Percentiles rank a stretch among this genome's conserved stretches.
Evolutionary conservation across 2,888 invertebrate species (phyloP).

Genomic region (Drymonia ruficornis): DNA sequence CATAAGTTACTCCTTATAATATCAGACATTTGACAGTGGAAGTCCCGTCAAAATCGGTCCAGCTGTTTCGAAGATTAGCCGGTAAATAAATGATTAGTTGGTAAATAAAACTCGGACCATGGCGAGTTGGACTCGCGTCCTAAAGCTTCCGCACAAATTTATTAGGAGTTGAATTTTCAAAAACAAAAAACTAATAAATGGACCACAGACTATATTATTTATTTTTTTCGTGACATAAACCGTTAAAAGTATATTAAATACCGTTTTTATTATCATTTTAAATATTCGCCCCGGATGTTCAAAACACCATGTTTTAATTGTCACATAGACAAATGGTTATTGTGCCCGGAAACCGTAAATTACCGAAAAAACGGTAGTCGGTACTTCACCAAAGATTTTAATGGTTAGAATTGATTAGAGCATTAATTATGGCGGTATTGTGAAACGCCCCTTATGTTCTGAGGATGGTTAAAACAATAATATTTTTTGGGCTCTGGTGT

Average conservation of each 20-base stretch:
- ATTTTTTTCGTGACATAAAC: conserved; percentile 17
- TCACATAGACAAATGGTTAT: conserved; percentile 4
- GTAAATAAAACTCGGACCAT: too few species aligned
- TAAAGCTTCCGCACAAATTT: too few species aligned
- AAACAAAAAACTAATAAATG: too few species aligned
- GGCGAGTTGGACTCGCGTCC: too few species aligned
- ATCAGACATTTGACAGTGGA: too few species aligned
- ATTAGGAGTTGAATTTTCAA: too few species aligned
- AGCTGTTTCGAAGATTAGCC: too few species aligned
- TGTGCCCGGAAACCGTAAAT: conserved; percentile 5
- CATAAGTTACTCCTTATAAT: too few species aligned
- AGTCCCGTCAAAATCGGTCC: too few species aligned
- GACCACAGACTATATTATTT: too few species aligned
- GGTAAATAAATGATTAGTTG: too few species aligned
- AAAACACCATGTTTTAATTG: background rate
- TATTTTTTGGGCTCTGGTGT: background rate
- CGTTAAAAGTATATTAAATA: conserved; percentile 8
- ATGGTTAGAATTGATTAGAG: conserved; percentile 40
- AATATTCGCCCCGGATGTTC: background rate
- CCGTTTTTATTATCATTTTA: background rate
- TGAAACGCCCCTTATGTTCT: conserved; percentile 55
- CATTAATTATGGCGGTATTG: conserved; percentile 51
- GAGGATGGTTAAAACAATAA: conserved; percentile 16
- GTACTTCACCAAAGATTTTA: background rate
- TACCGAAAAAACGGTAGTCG: conserved; percentile 4